Evolutionary conservation across 2,113 vertebrate species (phyloP).

Genomic region (Anthoscopus minutus): DNA sequence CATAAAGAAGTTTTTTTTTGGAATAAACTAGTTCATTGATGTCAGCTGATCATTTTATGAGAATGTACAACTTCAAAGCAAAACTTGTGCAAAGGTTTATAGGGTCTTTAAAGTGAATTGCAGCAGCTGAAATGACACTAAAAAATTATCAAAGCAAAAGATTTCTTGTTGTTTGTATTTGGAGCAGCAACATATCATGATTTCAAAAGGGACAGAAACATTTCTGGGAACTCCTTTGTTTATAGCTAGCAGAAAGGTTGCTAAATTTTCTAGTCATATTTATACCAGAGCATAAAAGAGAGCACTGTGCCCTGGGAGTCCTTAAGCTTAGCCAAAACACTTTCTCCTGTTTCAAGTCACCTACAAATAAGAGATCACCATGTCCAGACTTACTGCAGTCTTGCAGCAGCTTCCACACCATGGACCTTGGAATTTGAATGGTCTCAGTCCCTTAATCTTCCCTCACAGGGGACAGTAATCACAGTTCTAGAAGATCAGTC

Average conservation of each 20-base stretch:
- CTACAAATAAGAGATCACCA: no score
- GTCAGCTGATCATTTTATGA: not conserved
- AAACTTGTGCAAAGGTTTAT: not conserved
- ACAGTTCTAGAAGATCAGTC: not conserved
- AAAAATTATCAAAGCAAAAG: not conserved
- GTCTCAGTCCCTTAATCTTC: not conserved
- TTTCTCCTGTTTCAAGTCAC: not conserved
- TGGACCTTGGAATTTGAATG: not conserved
- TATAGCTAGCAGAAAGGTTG: not conserved
- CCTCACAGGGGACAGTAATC: not conserved
- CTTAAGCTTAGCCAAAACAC: not conserved
- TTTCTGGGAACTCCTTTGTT: not conserved
- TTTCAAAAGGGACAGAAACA: not conserved
- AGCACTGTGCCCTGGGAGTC: not conserved
- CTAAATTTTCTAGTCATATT: not conserved
- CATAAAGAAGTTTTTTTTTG: not conserved
- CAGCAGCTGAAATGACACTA: not conserved
- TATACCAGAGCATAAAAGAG: not conserved
- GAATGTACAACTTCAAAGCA: not conserved
- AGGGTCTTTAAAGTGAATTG: not conserved
- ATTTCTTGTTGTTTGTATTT: not conserved
- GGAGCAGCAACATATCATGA: not conserved
- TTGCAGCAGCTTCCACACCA: not conserved
- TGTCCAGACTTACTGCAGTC: not conserved
- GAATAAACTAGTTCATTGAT: not conserved